Base-by-base conservation (phyloP, 1,140 invertebrate genomes). In the Apis cerana region DNA sequence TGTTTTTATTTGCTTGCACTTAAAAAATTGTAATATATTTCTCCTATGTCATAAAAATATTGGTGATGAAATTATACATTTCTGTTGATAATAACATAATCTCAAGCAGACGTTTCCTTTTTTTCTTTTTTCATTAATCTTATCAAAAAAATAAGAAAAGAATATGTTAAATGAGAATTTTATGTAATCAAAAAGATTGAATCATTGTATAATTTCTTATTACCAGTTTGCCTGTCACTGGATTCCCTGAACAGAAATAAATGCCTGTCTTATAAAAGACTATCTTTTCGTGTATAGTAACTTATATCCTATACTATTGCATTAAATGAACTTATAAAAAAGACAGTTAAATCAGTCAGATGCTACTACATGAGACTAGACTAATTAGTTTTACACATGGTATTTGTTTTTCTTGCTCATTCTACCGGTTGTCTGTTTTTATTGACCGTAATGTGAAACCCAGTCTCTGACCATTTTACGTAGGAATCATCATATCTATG, bases 321-420 rank as follows among this genome's bases (percentile, higher is more conserved):
- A 21, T 64, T 56, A 54, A 48, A 72, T 33, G 27, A 80, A 80
- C 52, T 70, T 70, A n/a, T 50, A 65, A 70, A 62, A 52, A 52
- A n/a, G 56, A 33, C 17, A 54, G 43, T 17, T 27, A 68, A 74
- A 17, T 64, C 23, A 43, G 9, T 21, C 59, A 59, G 67, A 52
- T 72, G 27, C 74, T 21, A 33, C n/a, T n/a, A 8, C 58, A 65
- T 50, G n/a, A 58, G 59, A 75, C 56, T 72, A 74, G 75, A 54
- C 81, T 90, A 90, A 91, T 91, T 91, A 90, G 69, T 90, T 88
- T 86, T 86, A 65, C 89, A 89, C 85, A 89, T 90, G 88, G 48
- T 87, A 87, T 86, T 85, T 85, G 62, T 89, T 88, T 86, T 74
- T 71, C 67, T 75, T 23, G 65, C 52, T 62, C 61, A 59, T 50